Evolutionary conservation across 1,140 invertebrate genomes (phyloP).

Genomic region (Linepithema humile): DNA sequence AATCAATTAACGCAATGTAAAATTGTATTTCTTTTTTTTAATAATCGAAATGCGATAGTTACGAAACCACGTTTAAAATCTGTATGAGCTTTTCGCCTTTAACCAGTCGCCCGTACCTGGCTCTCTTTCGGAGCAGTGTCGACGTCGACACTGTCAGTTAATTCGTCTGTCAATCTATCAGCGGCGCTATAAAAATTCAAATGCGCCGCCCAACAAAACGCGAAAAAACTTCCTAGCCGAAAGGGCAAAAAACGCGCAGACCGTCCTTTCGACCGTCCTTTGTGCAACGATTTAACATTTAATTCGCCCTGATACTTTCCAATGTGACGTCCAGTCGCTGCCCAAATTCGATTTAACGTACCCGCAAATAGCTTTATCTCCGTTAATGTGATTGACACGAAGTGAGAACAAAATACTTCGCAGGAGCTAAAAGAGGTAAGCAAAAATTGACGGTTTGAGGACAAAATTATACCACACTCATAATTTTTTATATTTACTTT

Average conservation of each 20-base stretch:
- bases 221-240: constrained; percentile 32
- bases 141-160: constrained; percentile 55
- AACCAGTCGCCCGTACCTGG: neutral
- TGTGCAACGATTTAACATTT: constrained; percentile 54
- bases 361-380: constrained; percentile 26
- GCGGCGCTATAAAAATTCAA: constrained; percentile 53
- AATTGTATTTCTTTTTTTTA: too few species aligned
- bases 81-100: constrained; percentile 19
- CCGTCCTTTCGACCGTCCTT: constrained; percentile 38
- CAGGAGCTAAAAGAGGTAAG: too few species aligned
- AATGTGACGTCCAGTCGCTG: constrained; percentile 43
- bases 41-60: too few species aligned
- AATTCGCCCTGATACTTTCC: constrained; percentile 48
- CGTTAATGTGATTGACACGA: constrained; percentile 39
- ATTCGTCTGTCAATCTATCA: constrained; percentile 59
- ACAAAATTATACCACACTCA: neutral
- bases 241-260: constrained; percentile 32
- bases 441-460: neutral
- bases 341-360: constrained; percentile 53
- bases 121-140: constrained; percentile 42
- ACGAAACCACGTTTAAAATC: neutral
- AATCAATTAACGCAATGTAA: too few species aligned
- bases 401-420: constrained; percentile 14
- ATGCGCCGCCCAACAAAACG: constrained; percentile 46
- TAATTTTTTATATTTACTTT: neutral